A percentile compares a stretch with the other conserved stretches of the same genome.
phyloP scores from a whole-genome alignment of 2,888 invertebrate genomes.

The Candidula unifasciata region DNA sequence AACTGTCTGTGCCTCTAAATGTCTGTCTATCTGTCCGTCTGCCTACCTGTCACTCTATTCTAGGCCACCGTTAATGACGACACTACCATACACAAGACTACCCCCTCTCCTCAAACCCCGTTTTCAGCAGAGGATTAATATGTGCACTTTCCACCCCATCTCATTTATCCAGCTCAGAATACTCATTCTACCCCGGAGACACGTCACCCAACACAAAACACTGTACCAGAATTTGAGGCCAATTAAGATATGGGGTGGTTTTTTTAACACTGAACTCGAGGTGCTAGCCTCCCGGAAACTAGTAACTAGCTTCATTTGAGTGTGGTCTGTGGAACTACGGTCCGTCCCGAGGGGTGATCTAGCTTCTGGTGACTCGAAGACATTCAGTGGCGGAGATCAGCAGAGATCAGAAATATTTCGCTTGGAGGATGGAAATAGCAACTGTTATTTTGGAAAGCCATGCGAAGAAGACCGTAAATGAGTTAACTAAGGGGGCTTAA shows the following conservation, averaged over 20 bases:
- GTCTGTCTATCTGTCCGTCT: too few species aligned
- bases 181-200: not conserved
- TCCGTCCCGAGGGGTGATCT: not conserved
- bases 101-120: too few species aligned
- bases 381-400: not conserved
- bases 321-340: not conserved
- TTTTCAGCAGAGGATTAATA: too few species aligned
- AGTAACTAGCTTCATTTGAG: constrained; percentile 30
- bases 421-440: constrained; percentile 9
- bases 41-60: too few species aligned
- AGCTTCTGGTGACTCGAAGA: not conserved
- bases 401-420: constrained; percentile 19
- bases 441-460: constrained; percentile 11
- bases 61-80: too few species aligned
- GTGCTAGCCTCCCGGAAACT: not conserved
- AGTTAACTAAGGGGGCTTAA: too few species aligned
- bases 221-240: constrained; percentile 4
- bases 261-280: not conserved
- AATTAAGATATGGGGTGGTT: constrained; percentile 10
- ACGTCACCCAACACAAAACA: not conserved
- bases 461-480: too few species aligned
- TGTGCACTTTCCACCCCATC: too few species aligned
- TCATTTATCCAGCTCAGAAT: not conserved
- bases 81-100: too few species aligned
- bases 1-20: too few species aligned